Evolutionary conservation across 1,140 invertebrate species (phyloP).

Genomic region (Temnothorax nylanderi): DNA sequence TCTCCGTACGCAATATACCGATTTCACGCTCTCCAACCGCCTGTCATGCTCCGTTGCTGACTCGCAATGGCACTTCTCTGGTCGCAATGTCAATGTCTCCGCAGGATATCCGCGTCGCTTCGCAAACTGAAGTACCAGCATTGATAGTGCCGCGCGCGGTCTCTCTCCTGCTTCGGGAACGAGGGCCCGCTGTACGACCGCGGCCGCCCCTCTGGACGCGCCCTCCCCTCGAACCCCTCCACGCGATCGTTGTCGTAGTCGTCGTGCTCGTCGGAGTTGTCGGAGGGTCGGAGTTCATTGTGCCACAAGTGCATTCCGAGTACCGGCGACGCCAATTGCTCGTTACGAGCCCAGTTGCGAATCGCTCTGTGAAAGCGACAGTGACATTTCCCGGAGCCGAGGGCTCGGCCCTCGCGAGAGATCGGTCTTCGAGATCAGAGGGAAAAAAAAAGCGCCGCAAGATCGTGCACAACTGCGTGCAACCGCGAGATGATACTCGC

Average conservation of each 20-base stretch:
- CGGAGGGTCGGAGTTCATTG: conserved; percentile 82
- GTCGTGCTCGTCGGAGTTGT: conserved; percentile 57
- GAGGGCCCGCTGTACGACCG: conserved; percentile 21
- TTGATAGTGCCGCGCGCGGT: not conserved
- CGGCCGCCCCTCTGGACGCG: conserved; percentile 51
- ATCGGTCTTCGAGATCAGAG: not conserved
- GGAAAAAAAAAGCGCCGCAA: not conserved
- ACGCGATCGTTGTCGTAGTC: conserved; percentile 27
- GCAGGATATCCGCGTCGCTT: conserved; percentile 66
- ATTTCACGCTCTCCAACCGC: not conserved
- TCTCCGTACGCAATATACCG: not conserved
- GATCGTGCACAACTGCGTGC: conserved; percentile 9
- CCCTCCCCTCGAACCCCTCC: conserved; percentile 3
- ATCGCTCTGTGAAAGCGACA: conserved; percentile 65
- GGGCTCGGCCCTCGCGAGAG: conserved; percentile 39
- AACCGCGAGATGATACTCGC: not conserved
- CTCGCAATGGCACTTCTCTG: conserved; percentile 23
- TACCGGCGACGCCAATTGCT: conserved; percentile 75
- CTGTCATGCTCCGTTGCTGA: not conserved
- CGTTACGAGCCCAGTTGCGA: conserved; percentile 71
- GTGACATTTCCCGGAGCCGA: conserved; percentile 49
- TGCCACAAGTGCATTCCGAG: conserved; percentile 80
- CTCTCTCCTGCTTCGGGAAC: conserved; percentile 35
- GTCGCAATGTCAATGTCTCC: conserved; percentile 67
- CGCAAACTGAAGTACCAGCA: conserved; percentile 41